These are phyloP conservation scores for Myiagra hebetior DNA, from an alignment of 2,113 vertebrate species.

Conservation along the genomic window DNA sequence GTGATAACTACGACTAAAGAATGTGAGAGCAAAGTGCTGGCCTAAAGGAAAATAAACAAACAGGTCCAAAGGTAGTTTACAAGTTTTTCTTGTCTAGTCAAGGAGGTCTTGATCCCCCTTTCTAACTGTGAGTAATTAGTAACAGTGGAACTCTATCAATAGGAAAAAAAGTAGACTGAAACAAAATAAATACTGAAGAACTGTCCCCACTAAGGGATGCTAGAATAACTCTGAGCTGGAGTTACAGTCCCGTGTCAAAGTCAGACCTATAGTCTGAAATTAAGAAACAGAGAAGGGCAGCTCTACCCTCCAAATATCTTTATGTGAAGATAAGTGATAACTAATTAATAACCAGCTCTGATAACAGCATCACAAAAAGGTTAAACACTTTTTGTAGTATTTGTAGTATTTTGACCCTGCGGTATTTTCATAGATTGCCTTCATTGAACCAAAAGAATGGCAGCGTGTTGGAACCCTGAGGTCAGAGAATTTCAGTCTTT, in stretches of 20 bases:
- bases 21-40: background rate
- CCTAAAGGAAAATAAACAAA: background rate
- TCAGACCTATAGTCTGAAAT: background rate
- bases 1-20: background rate
- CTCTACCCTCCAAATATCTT: background rate
- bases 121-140: background rate
- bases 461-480: background rate
- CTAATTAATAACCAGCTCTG: background rate
- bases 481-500: too few species aligned
- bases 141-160: background rate
- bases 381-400: background rate
- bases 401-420: background rate
- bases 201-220: background rate
- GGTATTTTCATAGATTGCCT: background rate
- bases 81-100: background rate
- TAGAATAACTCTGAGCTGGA: background rate
- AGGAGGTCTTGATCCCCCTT: background rate
- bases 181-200: background rate
- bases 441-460: background rate
- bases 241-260: background rate
- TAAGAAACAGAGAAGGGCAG: background rate
- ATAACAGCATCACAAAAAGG: background rate
- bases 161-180: background rate
- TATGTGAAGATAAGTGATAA: background rate
- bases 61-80: background rate